These are phyloP conservation scores for Meteorus sp. DNA, from an alignment of 1,140 invertebrate genomes.

Conservation along the genomic window DNA sequence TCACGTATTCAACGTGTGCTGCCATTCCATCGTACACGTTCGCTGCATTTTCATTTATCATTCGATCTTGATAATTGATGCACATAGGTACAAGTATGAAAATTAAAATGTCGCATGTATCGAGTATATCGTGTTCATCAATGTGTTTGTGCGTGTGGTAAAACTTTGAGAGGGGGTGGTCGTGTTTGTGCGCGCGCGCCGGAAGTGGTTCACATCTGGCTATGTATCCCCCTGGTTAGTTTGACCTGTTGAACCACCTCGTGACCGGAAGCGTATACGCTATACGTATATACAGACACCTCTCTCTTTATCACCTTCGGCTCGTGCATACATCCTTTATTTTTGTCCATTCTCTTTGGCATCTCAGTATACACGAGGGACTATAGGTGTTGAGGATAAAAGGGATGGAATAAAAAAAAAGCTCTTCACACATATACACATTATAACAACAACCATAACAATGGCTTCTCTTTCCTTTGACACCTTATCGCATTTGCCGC, in stretches of 20 bases:
- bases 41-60: constrained; percentile 11
- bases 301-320: constrained; percentile 42
- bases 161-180: background rate
- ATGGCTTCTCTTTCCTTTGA: constrained; percentile 49
- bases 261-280: constrained; percentile 58
- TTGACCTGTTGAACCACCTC: constrained; percentile 61
- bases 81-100: too few species aligned
- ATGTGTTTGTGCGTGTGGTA: constrained; percentile 4
- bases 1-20: too few species aligned
- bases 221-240: constrained; percentile 53
- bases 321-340: background rate
- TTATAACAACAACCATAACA: constrained; percentile 41
- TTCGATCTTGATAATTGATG: constrained; percentile 23
- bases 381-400: background rate
- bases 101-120: background rate
- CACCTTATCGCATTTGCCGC: constrained; percentile 40
- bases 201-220: constrained; percentile 60
- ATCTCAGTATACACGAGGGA: too few species aligned
- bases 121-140: background rate
- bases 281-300: too few species aligned
- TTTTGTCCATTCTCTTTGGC: background rate
- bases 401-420: background rate
- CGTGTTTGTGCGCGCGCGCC: constrained; percentile 33
- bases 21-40: too few species aligned
- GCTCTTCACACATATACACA: constrained; percentile 13